Base-by-base conservation (phyloP, 2,113 vertebrate genomes). In the Sinocyclocheilus rhinocerous region DNA sequence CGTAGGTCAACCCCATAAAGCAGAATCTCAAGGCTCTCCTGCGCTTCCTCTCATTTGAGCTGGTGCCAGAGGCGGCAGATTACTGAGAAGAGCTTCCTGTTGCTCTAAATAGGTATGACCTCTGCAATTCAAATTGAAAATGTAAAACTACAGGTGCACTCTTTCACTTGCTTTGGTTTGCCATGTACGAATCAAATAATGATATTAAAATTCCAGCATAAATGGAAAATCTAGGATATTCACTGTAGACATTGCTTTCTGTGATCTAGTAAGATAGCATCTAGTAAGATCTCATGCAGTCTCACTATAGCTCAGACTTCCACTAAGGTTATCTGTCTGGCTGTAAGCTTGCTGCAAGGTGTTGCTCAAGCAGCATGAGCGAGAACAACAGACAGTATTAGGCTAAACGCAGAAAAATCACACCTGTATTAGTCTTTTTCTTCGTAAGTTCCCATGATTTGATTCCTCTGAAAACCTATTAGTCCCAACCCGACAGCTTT, bases 31-130 rank as follows among this genome's bases (percentile, higher is more conserved):
- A 45, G 75, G 67, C 42, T 87, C 39, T 45, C 81, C 70, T 26
- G 82, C 59, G 36, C 82, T 84, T 87, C 82, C 82, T 87, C 69
- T 80, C 76, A 63, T 70, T 48, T 63, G 76, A 83, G 77, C 42
- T 20, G 29, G 12, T 36, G 52, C 76, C 76, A 80, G 48, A 78
- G 29, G 50, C 65, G 12, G 76, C 15, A 80, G 48, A 79, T 69
- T 20, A 75, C 39, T 42, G 42, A 50, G 10, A 42, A 33, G 10
- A 75, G 73, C 48, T 78, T 78, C 67, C 75, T 61, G n/a, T 57
- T 33, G 11, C 73, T 70, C 45, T 42, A 50, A 75, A 81, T 73
- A 12, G 16, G 52, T 70, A 77, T 69, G 55, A 67, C 72, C 10
- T 42, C 65, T 22, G 78, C 59, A 81, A 81, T 65, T 81, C 78